Base-by-base conservation (phyloP, 1,140 invertebrate genomes). In the Halesus radiatus region DNA sequence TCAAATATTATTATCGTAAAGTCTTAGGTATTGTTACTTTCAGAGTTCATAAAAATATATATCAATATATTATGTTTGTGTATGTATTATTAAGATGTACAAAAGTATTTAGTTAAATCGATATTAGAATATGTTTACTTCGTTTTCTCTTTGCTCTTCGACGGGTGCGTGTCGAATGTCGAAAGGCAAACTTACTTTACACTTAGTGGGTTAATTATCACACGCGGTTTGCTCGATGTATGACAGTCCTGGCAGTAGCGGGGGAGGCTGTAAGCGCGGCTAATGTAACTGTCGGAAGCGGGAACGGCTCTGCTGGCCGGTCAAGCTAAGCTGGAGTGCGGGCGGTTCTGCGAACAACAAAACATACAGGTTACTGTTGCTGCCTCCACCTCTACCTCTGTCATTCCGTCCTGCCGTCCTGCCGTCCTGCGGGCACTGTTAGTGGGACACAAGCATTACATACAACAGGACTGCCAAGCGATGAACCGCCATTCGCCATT, bases 311-410 rank as follows among this genome's bases (percentile, higher is more conserved):
- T 58, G 79, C 87, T 87, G 88, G 88, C 87, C 86, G 88, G 76
- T 78, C 76, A 88, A 88, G 86, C 86, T 82, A 88, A 89, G 88
- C 87, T 87, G 88, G 80, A 53, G 76, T 76, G 82, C 77, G 75
- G 87, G 85, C 54, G 89, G 88, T 86, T 90, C 88, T 89, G 88
- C 87, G 87, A 89, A 90, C 88, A 90, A 90, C 87, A 89, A 89
- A 90, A 89, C 88, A 89, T 60, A 66, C 58, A 62, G 50, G 78
- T 60, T 53, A 80, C 78, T 80, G 29, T 37, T 26, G 37, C 37
- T 60, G 37, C 37, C 37, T 10, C 22, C 5, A 45, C 37, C 10
- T 13, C 37, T 13, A 1, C 5, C 7, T 13, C 37, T 7, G 1
- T 45, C 37, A 45, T 2, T 23, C 60, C 10, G 58, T 13, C 22